phyloP scores from a whole-genome alignment of 2,888 invertebrate genomes.

The Dryococelus australis region DNA sequence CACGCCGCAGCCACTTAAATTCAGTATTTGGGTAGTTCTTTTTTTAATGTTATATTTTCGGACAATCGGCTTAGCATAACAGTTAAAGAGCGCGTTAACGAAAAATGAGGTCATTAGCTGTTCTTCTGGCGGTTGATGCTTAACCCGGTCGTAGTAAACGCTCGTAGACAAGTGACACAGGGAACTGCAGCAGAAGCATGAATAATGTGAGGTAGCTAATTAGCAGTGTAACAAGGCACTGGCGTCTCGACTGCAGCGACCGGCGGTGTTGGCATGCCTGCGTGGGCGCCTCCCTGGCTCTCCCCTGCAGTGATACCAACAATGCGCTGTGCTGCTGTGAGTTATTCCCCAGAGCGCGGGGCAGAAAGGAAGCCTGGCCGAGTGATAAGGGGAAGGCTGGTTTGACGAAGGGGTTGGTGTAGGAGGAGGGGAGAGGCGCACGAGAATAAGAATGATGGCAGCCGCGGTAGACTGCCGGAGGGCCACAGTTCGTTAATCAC shows the following conservation, averaged over 20 bases:
- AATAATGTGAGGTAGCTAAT: not conserved
- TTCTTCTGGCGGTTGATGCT: no score
- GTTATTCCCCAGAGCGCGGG: constrained; percentile 19
- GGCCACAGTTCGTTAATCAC: constrained; percentile 30
- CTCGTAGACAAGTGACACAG: no score
- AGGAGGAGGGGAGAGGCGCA: not conserved
- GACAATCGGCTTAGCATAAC: no score
- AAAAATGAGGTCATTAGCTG: no score
- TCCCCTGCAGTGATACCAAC: not conserved
- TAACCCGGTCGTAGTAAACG: no score
- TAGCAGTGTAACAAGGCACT: not conserved
- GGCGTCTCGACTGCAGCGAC: not conserved
- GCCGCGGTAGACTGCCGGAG: constrained; percentile 9
- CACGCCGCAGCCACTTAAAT: no score
- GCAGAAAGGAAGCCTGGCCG: not conserved
- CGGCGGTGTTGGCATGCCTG: constrained; percentile 19
- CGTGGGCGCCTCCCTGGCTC: not conserved
- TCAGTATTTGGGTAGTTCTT: no score
- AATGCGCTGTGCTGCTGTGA: not conserved
- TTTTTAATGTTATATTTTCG: no score
- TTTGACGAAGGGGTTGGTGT: not conserved
- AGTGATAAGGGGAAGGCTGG: not conserved
- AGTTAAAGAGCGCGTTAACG: no score
- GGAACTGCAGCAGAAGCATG: no score
- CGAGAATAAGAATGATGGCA: constrained; percentile 29